A percentile compares a stretch with the other conserved stretches of the same genome.
Conservation (phyloP, 2,888 invertebrate genomes). For the Acleris emargana region DNA sequence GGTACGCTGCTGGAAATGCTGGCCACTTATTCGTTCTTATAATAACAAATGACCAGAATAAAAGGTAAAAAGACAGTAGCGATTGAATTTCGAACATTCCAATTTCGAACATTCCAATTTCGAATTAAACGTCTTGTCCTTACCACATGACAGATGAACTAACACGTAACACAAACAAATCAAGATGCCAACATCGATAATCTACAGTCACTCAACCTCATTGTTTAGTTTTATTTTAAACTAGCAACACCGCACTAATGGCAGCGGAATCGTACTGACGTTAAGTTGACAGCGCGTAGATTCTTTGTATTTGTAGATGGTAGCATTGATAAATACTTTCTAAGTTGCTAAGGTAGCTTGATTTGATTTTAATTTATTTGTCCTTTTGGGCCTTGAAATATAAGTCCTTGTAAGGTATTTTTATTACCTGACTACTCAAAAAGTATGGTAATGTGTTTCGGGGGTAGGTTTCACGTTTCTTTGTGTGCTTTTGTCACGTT, state of each 20-base stretch:
- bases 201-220: slow-evolving; percentile 66
- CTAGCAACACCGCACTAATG: slow-evolving; percentile 61
- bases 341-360: slow-evolving; percentile 15
- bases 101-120: slow-evolving; percentile 28
- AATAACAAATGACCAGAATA: too few relatives aligned
- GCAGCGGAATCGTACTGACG: slow-evolving; percentile 56
- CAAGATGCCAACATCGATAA: slow-evolving; percentile 64
- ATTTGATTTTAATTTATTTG: slow-evolving; percentile 18
- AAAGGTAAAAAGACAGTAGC: slow-evolving; percentile 1
- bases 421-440: background rate
- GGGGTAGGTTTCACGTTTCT: too few relatives aligned
- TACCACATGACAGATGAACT: slow-evolving; percentile 62
- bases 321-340: slow-evolving; percentile 31
- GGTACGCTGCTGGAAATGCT: too few relatives aligned
- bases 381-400: too few relatives aligned
- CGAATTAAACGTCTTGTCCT: slow-evolving; percentile 28
- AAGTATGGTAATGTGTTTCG: background rate
- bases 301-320: slow-evolving; percentile 45
- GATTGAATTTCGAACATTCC: slow-evolving; percentile 29
- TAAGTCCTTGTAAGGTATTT: background rate
- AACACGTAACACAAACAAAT: slow-evolving; percentile 64
- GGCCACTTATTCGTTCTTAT: too few relatives aligned
- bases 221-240: slow-evolving; percentile 53
- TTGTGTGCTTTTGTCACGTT: too few relatives aligned
- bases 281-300: slow-evolving; percentile 57